Evolutionary conservation across 2,113 vertebrate genomes (phyloP).

Genomic region (Vidua macroura): DNA sequence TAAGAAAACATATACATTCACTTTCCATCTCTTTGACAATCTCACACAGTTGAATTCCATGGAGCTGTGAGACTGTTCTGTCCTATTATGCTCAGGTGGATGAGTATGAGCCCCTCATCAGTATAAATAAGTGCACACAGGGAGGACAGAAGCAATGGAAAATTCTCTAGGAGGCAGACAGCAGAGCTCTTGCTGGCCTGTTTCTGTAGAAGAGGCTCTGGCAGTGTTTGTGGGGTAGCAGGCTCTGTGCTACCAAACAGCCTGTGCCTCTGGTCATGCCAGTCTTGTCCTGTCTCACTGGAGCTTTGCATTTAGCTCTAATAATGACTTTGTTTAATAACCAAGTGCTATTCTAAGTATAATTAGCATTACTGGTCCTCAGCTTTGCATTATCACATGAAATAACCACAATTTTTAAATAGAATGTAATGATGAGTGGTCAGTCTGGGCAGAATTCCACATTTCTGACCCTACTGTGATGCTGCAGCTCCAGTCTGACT

Average conservation of each 20-base stretch:
- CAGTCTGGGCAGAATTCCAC: background rate
- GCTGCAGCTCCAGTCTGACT: fast-evolving
- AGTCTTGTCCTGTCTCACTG: background rate
- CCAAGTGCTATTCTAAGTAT: background rate
- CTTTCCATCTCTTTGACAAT: background rate
- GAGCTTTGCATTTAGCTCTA: background rate
- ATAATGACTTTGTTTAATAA: background rate
- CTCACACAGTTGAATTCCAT: background rate
- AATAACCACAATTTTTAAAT: background rate
- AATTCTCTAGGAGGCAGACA: background rate
- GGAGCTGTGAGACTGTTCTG: background rate
- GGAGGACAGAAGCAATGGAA: background rate
- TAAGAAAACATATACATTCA: background rate
- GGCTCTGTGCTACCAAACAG: fast-evolving
- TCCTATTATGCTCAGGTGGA: background rate
- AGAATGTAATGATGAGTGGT: background rate
- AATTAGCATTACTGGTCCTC: background rate
- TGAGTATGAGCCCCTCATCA: background rate
- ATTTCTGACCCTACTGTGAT: fast-evolving
- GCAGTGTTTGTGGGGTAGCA: background rate
- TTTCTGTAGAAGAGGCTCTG: background rate
- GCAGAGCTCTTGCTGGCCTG: background rate
- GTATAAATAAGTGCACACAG: background rate
- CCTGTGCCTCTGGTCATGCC: background rate
- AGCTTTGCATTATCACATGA: background rate